Evolutionary conservation across 1,140 invertebrate genomes (phyloP), one percentile per base, ranked within the genome.

Genomic region (Asobara japonica): DNA sequence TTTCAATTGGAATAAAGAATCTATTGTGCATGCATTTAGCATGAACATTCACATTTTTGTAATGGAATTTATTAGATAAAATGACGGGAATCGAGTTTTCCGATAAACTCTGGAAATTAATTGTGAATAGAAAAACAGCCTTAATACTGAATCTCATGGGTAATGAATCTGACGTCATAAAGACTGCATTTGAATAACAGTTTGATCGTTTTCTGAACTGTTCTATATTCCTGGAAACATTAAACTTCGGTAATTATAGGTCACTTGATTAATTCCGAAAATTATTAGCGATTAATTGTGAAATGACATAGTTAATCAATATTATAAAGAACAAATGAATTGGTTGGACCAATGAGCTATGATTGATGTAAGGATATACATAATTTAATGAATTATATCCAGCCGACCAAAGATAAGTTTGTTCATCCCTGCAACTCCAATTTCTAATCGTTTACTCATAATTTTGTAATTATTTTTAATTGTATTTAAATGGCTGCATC

Each of bases 401-500:
- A 41, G 45, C 29, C 65, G 45, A 71, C 69, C 69, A 71, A 71
- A 71, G 69, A 71, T 13, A 66, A 22, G 38, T 48, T 65, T 51
- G 20, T 71, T 31, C 31, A 20, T 62, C 18, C 13, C 20, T 22
- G n/a, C 51, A 10, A 31, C 51, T 10, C 29, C 22, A 20, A 41
- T 71, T 27, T 1, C 36, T 45, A 13, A 56, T 13, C 22, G 18
- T 3, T 25, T 5, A 0, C 22, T 27, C 25, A 22, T 56, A 22
- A 56, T n/a, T 22, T 22, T 65, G 62, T 66, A 27, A 65, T 33
- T 36, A 36, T 8, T 65, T 33, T 25, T 25, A 22, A n/a, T 61
- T 36, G 16, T 25, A 48, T 51, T 22, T 27, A 48, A 51, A 13
- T 51, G 30, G 38, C 7, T 16, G 10, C 22, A 6, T 27, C 20